Evolutionary conservation across 2,797 vertebrate genomes (phyloP).

Genomic region (Macropus fuliginosus): DNA sequence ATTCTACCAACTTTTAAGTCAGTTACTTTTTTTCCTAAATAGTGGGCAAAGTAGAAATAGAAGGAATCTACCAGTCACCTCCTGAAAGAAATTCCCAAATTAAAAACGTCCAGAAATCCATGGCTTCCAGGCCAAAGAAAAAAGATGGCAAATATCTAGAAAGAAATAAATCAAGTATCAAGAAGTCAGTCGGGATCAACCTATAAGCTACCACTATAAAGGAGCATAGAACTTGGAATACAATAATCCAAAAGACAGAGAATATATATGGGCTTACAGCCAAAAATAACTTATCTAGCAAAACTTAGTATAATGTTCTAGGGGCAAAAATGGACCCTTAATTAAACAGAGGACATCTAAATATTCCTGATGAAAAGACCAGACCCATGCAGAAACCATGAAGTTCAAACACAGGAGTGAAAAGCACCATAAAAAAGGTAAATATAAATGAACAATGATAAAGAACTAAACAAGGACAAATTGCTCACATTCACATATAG

Average conservation of each 20-base stretch:
- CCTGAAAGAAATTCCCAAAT: neutral
- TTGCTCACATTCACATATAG: neutral
- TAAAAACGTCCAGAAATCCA: neutral
- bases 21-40: neutral
- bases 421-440: neutral
- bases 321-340: neutral
- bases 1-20: neutral
- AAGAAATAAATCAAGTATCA: neutral
- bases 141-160: too few relatives aligned
- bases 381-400: neutral
- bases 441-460: neutral
- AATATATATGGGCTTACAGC: neutral
- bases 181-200: neutral
- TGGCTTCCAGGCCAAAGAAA: neutral
- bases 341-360: neutral
- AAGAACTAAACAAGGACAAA: neutral
- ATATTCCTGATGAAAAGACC: neutral
- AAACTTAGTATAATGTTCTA: neutral
- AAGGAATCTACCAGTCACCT: neutral
- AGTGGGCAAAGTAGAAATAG: neutral
- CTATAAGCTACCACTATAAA: neutral
- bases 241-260: neutral
- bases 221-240: neutral
- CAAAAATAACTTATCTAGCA: neutral
- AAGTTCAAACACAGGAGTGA: neutral